Percentiles rank a stretch among this genome's conserved stretches.
phyloP scores from a whole-genome alignment of 2,888 invertebrate genomes.

The Crematogaster levior region DNA sequence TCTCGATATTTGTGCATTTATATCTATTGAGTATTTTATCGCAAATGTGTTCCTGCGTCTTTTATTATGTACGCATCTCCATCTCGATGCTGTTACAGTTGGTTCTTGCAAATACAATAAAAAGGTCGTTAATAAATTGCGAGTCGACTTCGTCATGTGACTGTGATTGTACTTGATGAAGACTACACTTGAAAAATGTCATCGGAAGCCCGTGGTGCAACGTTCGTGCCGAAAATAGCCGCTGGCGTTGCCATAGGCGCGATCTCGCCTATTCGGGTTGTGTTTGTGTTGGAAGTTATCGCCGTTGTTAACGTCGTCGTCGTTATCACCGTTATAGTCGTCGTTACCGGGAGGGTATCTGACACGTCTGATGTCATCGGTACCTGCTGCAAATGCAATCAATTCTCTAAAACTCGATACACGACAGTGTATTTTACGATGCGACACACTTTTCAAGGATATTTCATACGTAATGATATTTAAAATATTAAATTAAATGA shows the following conservation, averaged over 20 bases:
- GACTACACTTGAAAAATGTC: conserved; percentile 79
- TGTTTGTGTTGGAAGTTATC: conserved; percentile 68
- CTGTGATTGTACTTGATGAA: conserved; percentile 23
- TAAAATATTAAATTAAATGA: neutral
- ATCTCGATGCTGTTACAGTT: neutral
- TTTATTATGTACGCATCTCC: neutral
- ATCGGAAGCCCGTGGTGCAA: conserved; percentile 78
- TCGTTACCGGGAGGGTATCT: conserved; percentile 67
- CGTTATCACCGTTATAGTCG: conserved; percentile 74
- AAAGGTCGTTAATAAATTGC: conserved; percentile 45
- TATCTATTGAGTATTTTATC: conserved; percentile 19
- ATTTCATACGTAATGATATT: neutral
- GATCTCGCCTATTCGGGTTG: conserved; percentile 60
- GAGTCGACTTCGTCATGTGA: neutral
- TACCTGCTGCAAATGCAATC: conserved; percentile 74
- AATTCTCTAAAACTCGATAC: neutral
- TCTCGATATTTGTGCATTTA: conserved; percentile 33
- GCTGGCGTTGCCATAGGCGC: conserved; percentile 67
- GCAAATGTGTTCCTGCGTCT: neutral
- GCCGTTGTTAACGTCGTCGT: conserved; percentile 64
- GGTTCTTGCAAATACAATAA: conserved; percentile 42
- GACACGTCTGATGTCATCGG: conserved; percentile 80
- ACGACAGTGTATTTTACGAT: neutral
- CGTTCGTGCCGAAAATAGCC: conserved; percentile 77
- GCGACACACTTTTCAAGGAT: neutral